Evolutionary conservation across 2,113 vertebrate species (phyloP).

Genomic region (Toxotes chatareus): DNA sequence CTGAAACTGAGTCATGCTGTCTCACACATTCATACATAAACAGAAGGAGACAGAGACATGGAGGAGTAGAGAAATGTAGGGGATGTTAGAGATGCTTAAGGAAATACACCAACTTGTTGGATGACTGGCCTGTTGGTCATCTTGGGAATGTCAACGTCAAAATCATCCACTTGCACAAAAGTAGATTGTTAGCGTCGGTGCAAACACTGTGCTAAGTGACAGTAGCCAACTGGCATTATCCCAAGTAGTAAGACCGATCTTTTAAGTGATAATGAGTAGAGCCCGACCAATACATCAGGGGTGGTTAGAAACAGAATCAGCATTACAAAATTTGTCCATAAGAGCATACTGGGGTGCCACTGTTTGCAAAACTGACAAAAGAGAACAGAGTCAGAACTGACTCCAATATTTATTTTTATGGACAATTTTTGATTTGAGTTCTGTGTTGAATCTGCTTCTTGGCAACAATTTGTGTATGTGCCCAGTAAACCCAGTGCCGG

Average conservation of each 20-base stretch:
- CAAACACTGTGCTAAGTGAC: not conserved
- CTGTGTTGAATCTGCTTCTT: too few relatives aligned
- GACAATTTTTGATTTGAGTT: too few relatives aligned
- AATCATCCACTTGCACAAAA: not conserved
- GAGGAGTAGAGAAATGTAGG: slow-evolving; percentile 12
- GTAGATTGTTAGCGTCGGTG: not conserved
- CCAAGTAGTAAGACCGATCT: not conserved
- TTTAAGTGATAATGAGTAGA: not conserved
- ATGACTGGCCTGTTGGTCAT: slow-evolving; percentile 31
- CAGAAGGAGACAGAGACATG: slow-evolving; percentile 36
- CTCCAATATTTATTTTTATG: too few relatives aligned
- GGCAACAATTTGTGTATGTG: too few relatives aligned
- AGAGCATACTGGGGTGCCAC: too few relatives aligned
- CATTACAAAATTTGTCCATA: too few relatives aligned
- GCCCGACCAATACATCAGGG: not conserved
- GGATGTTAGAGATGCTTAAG: slow-evolving; percentile 1
- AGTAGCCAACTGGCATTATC: not conserved
- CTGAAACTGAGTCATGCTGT: slow-evolving; percentile 66
- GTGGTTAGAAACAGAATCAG: not conserved
- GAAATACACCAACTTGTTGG: slow-evolving; percentile 22
- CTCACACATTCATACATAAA: slow-evolving; percentile 17
- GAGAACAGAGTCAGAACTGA: too few relatives aligned
- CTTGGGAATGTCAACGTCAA: not conserved
- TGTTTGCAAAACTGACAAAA: too few relatives aligned
- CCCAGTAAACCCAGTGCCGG: too few relatives aligned